phyloP scores from a whole-genome alignment of 2,113 vertebrate genomes.

The Aleadryas rufinucha region DNA sequence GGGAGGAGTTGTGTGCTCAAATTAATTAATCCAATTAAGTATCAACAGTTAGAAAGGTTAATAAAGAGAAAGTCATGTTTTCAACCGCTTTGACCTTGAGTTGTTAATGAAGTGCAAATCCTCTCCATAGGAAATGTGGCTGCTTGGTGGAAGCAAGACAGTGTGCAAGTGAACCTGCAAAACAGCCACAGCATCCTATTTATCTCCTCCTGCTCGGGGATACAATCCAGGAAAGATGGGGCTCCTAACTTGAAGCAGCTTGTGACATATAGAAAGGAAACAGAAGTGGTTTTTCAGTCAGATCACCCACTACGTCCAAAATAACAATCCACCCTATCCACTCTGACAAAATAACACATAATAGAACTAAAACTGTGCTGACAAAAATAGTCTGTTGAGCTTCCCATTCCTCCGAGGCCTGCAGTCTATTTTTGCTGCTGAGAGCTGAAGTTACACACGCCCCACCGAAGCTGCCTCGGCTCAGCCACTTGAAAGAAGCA shows the following conservation, averaged over 20 bases:
- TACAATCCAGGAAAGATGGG: not conserved
- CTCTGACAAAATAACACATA: slow-evolving; percentile 64
- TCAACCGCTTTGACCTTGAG: not conserved
- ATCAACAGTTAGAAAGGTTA: not conserved
- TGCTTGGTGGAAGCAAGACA: not conserved
- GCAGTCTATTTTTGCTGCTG: slow-evolving; percentile 53
- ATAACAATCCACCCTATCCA: slow-evolving; percentile 63
- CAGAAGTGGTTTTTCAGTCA: slow-evolving; percentile 29
- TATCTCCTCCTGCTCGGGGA: not conserved
- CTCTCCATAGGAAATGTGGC: not conserved
- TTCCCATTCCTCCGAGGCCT: slow-evolving; percentile 33
- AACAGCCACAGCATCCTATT: not conserved
- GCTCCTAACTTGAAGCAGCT: slow-evolving; percentile 10
- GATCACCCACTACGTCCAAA: slow-evolving; percentile 55
- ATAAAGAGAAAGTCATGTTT: not conserved
- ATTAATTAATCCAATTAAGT: not conserved
- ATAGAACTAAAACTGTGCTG: slow-evolving; percentile 49
- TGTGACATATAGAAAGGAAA: slow-evolving; percentile 47
- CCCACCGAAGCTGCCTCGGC: slow-evolving; percentile 1
- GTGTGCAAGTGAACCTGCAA: not conserved
- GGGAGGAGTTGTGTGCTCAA: not conserved
- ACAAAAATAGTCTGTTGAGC: slow-evolving; percentile 58
- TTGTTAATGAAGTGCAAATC: not conserved
- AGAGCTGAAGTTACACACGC: slow-evolving; percentile 1
- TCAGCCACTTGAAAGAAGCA: slow-evolving; percentile 21